These are phyloP conservation scores for Albula goreensis DNA, from an alignment of 2,113 vertebrate genomes.

Conservation along the genomic window DNA sequence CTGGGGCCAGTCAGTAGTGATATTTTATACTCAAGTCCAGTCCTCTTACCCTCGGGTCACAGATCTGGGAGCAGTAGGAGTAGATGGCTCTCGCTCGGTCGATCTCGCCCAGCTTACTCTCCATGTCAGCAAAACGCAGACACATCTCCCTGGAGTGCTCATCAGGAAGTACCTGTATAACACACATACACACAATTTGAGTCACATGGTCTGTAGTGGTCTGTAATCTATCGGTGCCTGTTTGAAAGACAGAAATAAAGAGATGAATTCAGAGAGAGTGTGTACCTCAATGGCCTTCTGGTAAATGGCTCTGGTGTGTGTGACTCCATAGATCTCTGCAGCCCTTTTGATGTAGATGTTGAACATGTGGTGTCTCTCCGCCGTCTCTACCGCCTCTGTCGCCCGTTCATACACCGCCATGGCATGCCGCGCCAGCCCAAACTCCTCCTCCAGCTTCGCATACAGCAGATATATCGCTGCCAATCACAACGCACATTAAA, in stretches of 20 bases:
- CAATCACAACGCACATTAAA: background rate
- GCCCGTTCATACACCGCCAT: constrained; percentile 92
- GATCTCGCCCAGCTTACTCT: constrained; percentile 90
- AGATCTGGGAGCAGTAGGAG: constrained; percentile 92
- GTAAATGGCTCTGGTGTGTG: constrained; percentile 87
- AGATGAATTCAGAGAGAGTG: background rate
- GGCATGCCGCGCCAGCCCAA: constrained; percentile 85
- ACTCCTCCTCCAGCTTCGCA: constrained; percentile 87
- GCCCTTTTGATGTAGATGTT: constrained; percentile 93
- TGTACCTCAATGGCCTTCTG: constrained; percentile 89
- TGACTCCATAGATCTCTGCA: constrained; percentile 90
- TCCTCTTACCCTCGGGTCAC: constrained; percentile 81
- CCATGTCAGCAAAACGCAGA: constrained; percentile 90
- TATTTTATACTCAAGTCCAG: constrained; percentile 14
- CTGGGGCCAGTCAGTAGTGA: background rate
- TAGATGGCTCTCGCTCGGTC: constrained; percentile 89
- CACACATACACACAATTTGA: background rate
- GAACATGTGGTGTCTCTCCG: constrained; percentile 87
- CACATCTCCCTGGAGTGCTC: constrained; percentile 91
- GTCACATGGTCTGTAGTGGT: background rate
- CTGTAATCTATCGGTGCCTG: background rate
- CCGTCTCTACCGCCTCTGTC: constrained; percentile 79
- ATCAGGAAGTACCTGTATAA: constrained; percentile 80
- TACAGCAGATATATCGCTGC: constrained; percentile 87
- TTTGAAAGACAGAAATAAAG: background rate